Base-by-base conservation (phyloP, 2,888 invertebrate genomes). In the Euproctis similis region DNA sequence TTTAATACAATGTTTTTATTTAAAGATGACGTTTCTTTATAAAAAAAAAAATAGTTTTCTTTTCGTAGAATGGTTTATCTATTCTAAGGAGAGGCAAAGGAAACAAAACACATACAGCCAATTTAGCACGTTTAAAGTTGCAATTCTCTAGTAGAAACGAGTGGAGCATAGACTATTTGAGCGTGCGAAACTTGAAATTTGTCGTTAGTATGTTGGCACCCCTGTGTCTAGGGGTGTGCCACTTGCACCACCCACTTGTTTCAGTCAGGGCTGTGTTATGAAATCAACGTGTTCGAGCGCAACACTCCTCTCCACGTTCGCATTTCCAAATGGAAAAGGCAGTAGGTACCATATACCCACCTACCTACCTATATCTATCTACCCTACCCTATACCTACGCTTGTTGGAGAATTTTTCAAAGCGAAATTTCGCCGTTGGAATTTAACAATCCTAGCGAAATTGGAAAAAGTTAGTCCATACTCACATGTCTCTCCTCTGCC, bases 261-360 rank as follows among this genome's bases (percentile, higher is more conserved):
- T 65, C 76, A 74, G 70, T 61, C 70, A 62, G 72, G 63, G 65
- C 66, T 69, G 70, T 76, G 81, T 82, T 81, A 81, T 84, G 82
- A 84, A 84, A 84, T 84, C 82, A 82, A 76, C 82, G 82, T 78
- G 82, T 78, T 80, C 72, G 74, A 80, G 81, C 78, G 72, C 65
- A 72, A 73, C 76, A 73, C 77, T 75, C 66, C 61, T 55, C 64
- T 54, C 59, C 53, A 53, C 65, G 56, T 68, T 69, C 69, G 63
- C 72, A 66, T 68, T 77, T 70, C 72, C 72, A 73, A 78, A 80
- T 76, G 74, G 71, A 77, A 78, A 73, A 71, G 69, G 71, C 71
- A 63, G 31, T 41, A 32, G 28, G 36, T 51, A 19, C n/a, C n/a
- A n/a, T n/a, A n/a, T n/a, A n/a, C n/a, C n/a, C n/a, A n/a, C n/a